Conservation (phyloP, 2,797 vertebrate species). For the Benthosema pterotum region DNA sequence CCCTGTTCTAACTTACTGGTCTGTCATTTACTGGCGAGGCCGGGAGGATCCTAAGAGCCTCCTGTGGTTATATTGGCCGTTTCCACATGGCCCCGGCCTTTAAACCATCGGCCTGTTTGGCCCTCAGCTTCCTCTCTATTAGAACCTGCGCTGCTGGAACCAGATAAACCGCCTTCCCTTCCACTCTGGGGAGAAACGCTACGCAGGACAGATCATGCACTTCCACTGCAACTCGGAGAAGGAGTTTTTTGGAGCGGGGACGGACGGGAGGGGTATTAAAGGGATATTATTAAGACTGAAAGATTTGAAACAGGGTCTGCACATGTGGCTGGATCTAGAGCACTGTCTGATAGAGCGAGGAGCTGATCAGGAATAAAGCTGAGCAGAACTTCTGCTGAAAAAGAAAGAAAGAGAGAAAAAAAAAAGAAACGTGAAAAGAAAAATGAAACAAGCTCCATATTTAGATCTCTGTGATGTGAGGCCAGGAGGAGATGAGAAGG, state of each 20-base stretch:
- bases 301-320: slow-evolving; percentile 60
- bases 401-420: slow-evolving; percentile 16
- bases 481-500: slow-evolving; percentile 58
- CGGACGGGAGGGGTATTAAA: neutral
- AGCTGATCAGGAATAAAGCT: slow-evolving; percentile 57
- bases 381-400: slow-evolving; percentile 42
- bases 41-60: slow-evolving; percentile 56
- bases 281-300: slow-evolving; percentile 48
- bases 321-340: slow-evolving; percentile 57
- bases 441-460: slow-evolving; percentile 45
- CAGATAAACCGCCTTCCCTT: slow-evolving; percentile 65
- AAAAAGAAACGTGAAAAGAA: slow-evolving; percentile 29
- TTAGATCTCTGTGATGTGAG: slow-evolving; percentile 61
- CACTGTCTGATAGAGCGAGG: slow-evolving; percentile 50
- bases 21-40: slow-evolving; percentile 59
- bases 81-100: slow-evolving; percentile 65
- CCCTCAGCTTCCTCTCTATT: slow-evolving; percentile 68
- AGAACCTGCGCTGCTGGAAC: slow-evolving; percentile 69
- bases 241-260: slow-evolving; percentile 33
- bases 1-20: slow-evolving; percentile 45
- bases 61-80: slow-evolving; percentile 67
- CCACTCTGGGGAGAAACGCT: slow-evolving; percentile 48
- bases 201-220: slow-evolving; percentile 47
- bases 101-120: slow-evolving; percentile 66
- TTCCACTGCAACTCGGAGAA: slow-evolving; percentile 29